These are phyloP conservation scores for Gorsachius goisagi DNA, from an alignment of 2,113 vertebrate species.

Conservation along the genomic window DNA sequence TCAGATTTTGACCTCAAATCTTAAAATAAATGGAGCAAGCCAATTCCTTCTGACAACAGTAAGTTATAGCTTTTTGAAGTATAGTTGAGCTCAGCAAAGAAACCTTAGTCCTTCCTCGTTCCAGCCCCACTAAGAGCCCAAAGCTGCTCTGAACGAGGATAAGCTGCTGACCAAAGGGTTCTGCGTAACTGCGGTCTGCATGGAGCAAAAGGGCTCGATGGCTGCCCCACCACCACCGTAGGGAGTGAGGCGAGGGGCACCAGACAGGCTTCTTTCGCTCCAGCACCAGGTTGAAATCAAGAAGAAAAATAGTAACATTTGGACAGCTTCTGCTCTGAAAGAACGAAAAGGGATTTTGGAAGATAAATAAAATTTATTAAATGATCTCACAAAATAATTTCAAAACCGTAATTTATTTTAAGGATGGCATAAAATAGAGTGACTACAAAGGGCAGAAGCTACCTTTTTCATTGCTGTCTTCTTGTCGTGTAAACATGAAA, in stretches of 20 bases:
- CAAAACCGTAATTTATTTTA: background rate
- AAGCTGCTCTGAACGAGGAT: background rate
- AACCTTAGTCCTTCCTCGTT: background rate
- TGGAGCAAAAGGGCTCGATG: background rate
- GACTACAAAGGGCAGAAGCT: background rate
- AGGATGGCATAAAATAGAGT: background rate
- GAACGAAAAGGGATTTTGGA: background rate
- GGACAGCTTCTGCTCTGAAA: background rate
- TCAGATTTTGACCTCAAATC: background rate
- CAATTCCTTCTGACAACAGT: background rate
- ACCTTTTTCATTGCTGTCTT: background rate
- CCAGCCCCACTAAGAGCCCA: background rate
- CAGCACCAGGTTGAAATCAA: background rate
- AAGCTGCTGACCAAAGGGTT: background rate
- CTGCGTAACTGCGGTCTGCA: accelerated
- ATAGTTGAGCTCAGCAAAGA: background rate
- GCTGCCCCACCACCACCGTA: background rate
- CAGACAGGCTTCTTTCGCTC: background rate
- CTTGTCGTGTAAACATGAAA: background rate
- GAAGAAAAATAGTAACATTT: background rate
- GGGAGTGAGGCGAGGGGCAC: background rate
- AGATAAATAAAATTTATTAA: background rate
- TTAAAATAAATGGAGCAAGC: background rate
- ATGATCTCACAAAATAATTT: background rate
- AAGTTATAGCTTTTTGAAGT: background rate